A percentile compares a stretch with the other conserved stretches of the same genome.
phyloP scores from a whole-genome alignment of 2,113 vertebrate species.

The Epinephelus moara region DNA sequence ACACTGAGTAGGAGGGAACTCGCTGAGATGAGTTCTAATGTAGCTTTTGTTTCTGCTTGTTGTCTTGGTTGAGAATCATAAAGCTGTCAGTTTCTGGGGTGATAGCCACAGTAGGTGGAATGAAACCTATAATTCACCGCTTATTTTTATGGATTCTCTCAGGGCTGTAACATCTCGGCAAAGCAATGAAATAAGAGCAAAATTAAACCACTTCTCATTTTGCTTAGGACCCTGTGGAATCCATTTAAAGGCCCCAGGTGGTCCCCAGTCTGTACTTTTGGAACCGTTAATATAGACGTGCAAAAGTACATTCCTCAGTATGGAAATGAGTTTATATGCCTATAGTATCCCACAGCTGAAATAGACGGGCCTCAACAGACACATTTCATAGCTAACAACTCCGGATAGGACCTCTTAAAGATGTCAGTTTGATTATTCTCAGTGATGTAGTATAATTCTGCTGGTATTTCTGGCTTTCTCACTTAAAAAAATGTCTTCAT shows the following conservation, averaged over 20 bases:
- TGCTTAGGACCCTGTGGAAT: constrained; percentile 7
- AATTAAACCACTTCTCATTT: constrained; percentile 53
- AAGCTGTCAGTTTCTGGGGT: not conserved
- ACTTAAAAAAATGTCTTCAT: not conserved
- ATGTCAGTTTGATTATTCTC: constrained; percentile 8
- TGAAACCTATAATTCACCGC: constrained; percentile 32
- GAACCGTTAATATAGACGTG: constrained; percentile 6
- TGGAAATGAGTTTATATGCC: constrained; percentile 15
- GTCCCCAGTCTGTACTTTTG: constrained; percentile 22
- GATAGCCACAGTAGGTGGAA: constrained; percentile 22
- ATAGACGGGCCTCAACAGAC: constrained; percentile 11
- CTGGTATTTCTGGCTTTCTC: not conserved
- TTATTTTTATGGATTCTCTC: constrained; percentile 26
- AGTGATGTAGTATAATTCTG: not conserved
- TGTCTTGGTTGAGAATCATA: constrained; percentile 16
- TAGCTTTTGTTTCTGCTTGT: constrained; percentile 39
- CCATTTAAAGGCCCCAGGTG: constrained; percentile 14
- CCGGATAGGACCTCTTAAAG: constrained; percentile 18
- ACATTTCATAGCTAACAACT: constrained; percentile 24
- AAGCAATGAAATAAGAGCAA: constrained; percentile 35
- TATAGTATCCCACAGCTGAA: constrained; percentile 15
- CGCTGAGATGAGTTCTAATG: constrained; percentile 13
- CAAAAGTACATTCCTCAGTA: constrained; percentile 18
- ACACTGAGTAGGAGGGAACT: constrained; percentile 17
- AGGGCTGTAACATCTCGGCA: not conserved